Evolutionary conservation across 64 coral and sea anemone genomes (phyloP).

Genomic region (Pocillopora verrucosa): DNA sequence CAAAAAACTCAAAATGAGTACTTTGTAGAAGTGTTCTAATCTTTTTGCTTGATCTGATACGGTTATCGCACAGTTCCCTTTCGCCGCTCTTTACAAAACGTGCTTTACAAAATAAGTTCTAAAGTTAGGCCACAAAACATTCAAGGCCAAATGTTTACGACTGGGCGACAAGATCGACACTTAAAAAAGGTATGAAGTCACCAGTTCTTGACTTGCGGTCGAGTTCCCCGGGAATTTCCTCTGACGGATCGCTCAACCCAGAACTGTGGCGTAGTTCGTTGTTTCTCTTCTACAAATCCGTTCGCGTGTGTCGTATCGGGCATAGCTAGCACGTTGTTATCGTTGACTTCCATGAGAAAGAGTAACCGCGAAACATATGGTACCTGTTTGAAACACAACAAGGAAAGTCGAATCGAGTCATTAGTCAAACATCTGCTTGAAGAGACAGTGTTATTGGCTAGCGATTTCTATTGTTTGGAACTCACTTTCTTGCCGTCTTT

Average conservation of each 20-base stretch:
- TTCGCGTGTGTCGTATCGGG: background rate
- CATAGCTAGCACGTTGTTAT: conserved; percentile 16
- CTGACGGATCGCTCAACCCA: background rate
- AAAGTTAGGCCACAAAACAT: background rate
- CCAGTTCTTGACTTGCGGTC: background rate
- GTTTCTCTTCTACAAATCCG: background rate
- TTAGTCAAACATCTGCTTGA: conserved; percentile 37
- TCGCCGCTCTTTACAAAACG: background rate
- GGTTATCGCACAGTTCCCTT: background rate
- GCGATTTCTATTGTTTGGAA: conserved; percentile 2
- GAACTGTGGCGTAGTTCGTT: background rate
- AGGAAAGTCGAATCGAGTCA: conserved; percentile 37
- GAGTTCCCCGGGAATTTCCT: background rate
- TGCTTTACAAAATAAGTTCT: background rate
- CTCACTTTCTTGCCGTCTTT: conserved; percentile 15
- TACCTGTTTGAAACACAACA: conserved; percentile 55
- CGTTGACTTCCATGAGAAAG: conserved; percentile 47
- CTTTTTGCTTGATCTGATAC: background rate
- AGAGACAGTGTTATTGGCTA: conserved; percentile 14
- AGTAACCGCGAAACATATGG: conserved; percentile 46
- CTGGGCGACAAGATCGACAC: background rate
- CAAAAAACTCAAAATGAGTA: background rate
- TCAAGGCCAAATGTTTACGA: background rate
- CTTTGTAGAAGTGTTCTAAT: background rate
- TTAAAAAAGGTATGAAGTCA: background rate